Evolutionary conservation across 1,140 invertebrate species (phyloP).

Genomic region (Drosophila ironensis): DNA sequence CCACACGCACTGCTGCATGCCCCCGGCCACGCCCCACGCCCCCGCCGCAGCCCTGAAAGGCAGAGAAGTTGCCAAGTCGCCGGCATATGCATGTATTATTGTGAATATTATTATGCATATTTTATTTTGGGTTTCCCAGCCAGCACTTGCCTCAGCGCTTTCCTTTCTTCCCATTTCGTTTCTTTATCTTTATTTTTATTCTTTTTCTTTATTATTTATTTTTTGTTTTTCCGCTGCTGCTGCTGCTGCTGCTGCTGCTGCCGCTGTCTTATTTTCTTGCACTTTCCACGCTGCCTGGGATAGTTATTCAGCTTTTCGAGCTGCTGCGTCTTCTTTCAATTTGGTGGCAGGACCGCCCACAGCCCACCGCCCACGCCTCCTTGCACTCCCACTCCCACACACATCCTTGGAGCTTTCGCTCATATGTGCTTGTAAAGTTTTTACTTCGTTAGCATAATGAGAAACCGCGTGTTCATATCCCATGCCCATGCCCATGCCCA

Average conservation of each 20-base stretch:
- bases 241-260: too few species aligned
- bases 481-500: constrained; percentile 12
- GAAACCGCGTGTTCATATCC: constrained; percentile 80
- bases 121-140: constrained; percentile 46
- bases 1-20: constrained; percentile 43
- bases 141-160: background rate
- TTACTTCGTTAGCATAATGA: constrained; percentile 81
- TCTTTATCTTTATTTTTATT: constrained; percentile 1
- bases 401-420: too few species aligned
- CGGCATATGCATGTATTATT: constrained; percentile 58
- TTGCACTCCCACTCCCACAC: too few species aligned
- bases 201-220: background rate
- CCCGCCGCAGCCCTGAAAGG: background rate
- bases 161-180: background rate
- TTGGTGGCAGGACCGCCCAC: constrained; percentile 13
- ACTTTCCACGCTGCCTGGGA: constrained; percentile 29
- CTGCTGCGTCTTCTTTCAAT: constrained; percentile 61
- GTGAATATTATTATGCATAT: constrained; percentile 75
- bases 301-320: constrained; percentile 43
- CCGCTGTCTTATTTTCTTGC: constrained; percentile 34
- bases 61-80: constrained; percentile 31
- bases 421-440: constrained; percentile 81
- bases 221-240: too few species aligned
- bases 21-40: too few species aligned
- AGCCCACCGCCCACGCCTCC: background rate